Evolutionary conservation across 2,888 invertebrate species (phyloP), one percentile per base, ranked within the genome.

Genomic region (Tinea trinotella): DNA sequence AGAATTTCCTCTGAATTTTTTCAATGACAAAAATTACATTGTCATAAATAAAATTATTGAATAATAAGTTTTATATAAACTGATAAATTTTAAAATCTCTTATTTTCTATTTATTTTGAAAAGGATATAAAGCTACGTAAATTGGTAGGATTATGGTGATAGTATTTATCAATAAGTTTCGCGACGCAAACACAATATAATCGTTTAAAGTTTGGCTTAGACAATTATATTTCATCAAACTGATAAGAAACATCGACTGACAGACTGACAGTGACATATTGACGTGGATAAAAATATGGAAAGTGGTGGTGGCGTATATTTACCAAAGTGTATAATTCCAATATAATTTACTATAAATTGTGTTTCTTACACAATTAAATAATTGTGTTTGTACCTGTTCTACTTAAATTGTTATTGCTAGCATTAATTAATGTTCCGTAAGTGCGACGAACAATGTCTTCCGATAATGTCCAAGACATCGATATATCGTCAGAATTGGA

Each of bases 371-470:
- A 50, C 13, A 18, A 50, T 22, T 50, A 50, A 50, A 50, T 22
- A 19, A 19, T 48, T 48, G 40, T 40, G 40, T 18, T 18, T 18
- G 3, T 5, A 2, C 2, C 13, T 40, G 13, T 40, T 40, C 40
- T 40, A 6, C 13, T 7, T 40, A 13, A 13, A 48, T 18, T 19
- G n/a, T 22, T 50, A 13, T 13, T 24, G 12, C 7, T 19, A 50
- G 13, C 12, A 22, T 7, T 18, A 20, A 36, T 74, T 79, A 69
- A 82, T 82, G 85, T 82, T 71, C 68, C 68, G 68, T 65, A 70
- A 66, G 65, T 63, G 64, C 63, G 64, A 59, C 65, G 69, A 69
- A 68, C 64, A 63, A 85, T 85, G 84, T 82, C 84, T 68, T 50
- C 50, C 50, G 50, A 50, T 15, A 50, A 50, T 12, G 13, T 20